Conservation (phyloP, 2,888 invertebrate species). For the Plagodis dolabraria region DNA sequence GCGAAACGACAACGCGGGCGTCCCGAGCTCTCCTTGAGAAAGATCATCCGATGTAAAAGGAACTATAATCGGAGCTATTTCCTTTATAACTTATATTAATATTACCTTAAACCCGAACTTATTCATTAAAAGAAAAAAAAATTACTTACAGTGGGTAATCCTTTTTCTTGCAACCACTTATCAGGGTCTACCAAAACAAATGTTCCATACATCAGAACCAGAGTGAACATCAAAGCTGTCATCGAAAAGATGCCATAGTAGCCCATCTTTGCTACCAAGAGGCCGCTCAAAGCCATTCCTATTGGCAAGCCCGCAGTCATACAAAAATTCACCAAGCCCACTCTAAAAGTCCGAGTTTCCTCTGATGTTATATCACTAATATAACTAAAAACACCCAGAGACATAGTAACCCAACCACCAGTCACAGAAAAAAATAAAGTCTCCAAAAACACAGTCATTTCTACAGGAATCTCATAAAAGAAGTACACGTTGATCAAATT, state of each 20-base stretch:
- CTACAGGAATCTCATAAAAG: constrained; percentile 84
- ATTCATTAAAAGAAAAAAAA: background rate
- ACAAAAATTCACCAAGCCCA: constrained; percentile 86
- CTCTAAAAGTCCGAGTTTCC: constrained; percentile 84
- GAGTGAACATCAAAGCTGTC: constrained; percentile 69
- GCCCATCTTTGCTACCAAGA: constrained; percentile 70
- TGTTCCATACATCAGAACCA: constrained; percentile 89
- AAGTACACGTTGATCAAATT: constrained; percentile 84
- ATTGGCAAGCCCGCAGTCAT: constrained; percentile 84
- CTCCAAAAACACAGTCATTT: constrained; percentile 81
- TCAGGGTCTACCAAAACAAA: constrained; percentile 88
- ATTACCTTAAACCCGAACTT: background rate
- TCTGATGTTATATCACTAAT: constrained; percentile 86
- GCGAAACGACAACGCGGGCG: too few relatives aligned
- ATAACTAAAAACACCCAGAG: constrained; percentile 86
- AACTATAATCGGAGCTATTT: too few relatives aligned
- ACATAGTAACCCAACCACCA: constrained; percentile 85
- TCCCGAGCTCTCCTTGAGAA: too few relatives aligned
- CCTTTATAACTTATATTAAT: too few relatives aligned
- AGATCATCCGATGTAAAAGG: too few relatives aligned
- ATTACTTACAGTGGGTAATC: constrained; percentile 65
- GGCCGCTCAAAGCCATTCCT: constrained; percentile 83
- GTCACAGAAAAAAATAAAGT: constrained; percentile 80
- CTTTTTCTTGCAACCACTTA: constrained; percentile 61
- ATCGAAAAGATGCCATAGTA: constrained; percentile 77